Conservation (phyloP, 2,797 vertebrate species). For the Poecile montanus region DNA sequence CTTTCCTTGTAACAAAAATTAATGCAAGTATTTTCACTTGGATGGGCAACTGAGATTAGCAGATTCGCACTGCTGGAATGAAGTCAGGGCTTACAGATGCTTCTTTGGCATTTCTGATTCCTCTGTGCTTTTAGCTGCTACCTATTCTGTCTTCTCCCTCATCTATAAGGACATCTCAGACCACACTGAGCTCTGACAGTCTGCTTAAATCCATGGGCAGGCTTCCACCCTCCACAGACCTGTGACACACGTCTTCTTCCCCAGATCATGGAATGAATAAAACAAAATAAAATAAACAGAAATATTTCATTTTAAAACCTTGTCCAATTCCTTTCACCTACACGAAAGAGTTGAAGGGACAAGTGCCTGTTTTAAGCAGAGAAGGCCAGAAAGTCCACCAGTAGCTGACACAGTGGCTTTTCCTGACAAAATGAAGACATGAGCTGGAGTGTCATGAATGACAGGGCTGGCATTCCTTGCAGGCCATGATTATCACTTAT, state of each 20-base stretch:
- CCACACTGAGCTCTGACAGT: neutral
- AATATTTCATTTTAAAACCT: neutral
- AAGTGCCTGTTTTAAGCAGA: neutral
- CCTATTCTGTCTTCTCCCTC: neutral
- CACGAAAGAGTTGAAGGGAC: neutral
- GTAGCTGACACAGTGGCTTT: constrained; percentile 13
- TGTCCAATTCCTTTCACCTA: neutral
- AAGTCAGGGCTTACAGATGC: neutral
- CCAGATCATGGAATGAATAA: neutral
- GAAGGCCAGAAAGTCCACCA: neutral
- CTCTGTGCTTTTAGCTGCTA: neutral
- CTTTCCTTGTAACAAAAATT: neutral
- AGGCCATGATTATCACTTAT: constrained; percentile 47
- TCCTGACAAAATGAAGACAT: neutral
- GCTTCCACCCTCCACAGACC: neutral
- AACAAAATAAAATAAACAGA: neutral
- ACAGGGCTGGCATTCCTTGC: constrained; percentile 28
- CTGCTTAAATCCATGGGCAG: neutral
- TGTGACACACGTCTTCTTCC: neutral
- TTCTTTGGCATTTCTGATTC: neutral
- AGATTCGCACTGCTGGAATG: neutral
- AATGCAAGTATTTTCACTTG: neutral
- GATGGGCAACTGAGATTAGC: neutral
- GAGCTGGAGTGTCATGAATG: neutral
- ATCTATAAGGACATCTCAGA: neutral